A percentile compares a stretch with the other conserved stretches of the same genome.
Conservation (phyloP, 2,113 vertebrate genomes). For the Saguinus midas region DNA sequence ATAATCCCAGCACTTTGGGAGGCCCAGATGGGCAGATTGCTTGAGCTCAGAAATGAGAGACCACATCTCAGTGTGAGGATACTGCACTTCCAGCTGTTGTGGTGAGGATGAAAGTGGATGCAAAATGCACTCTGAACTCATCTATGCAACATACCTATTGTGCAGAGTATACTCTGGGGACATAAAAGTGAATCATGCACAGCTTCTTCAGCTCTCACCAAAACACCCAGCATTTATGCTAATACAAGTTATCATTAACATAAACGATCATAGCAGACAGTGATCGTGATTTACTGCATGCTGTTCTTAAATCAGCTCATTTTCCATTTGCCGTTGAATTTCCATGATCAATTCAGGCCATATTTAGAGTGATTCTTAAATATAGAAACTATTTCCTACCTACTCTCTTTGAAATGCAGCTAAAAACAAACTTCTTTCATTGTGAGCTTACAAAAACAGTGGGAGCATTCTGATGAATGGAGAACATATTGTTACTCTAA, state of each 20-base stretch:
- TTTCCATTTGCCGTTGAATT: conserved; percentile 42
- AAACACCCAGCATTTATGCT: conserved; percentile 16
- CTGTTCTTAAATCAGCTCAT: conserved; percentile 24
- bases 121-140: background rate
- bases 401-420: conserved; percentile 12
- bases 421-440: conserved; percentile 52
- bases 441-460: conserved; percentile 3
- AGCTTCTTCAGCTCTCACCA: background rate
- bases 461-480: conserved; percentile 56
- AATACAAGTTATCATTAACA: conserved; percentile 33
- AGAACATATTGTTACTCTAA: conserved; percentile 43
- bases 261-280: background rate
- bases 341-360: conserved; percentile 35
- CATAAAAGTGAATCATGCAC: background rate
- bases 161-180: background rate
- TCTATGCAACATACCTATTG: background rate
- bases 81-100: background rate
- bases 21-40: no score
- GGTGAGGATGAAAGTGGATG: background rate
- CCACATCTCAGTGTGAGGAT: background rate
- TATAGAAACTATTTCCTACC: conserved; percentile 30
- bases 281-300: background rate
- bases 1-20: no score
- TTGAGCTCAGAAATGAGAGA: no score
- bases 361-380: conserved; percentile 60